These are phyloP conservation scores for Merops nubicus DNA, from an alignment of 2,113 vertebrate genomes.

Conservation along the genomic window DNA sequence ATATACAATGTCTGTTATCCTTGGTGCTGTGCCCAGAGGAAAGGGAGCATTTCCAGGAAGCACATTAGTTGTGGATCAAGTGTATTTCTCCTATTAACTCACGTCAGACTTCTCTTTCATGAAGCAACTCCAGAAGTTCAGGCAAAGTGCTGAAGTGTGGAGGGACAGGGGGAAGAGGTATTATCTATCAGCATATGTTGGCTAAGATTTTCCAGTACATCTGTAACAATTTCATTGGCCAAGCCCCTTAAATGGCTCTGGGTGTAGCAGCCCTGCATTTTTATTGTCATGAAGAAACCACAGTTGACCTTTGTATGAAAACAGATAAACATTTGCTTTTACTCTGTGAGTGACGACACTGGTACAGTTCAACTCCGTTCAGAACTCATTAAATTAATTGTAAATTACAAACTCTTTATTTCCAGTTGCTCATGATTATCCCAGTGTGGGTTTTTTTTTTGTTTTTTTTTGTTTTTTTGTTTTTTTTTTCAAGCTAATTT, in stretches of 20 bases:
- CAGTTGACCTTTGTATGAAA: neutral
- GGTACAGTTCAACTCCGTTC: neutral
- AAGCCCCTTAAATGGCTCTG: neutral
- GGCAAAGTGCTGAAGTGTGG: neutral
- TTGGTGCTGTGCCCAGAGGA: neutral
- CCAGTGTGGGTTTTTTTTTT: too few species aligned
- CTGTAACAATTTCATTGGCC: neutral
- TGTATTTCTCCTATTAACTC: neutral
- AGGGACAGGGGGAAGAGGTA: neutral
- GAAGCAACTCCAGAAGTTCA: neutral
- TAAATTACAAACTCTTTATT: neutral
- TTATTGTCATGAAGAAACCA: neutral
- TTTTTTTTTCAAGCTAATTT: neutral
- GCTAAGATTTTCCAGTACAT: neutral
- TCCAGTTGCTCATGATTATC: neutral
- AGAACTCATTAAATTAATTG: neutral
- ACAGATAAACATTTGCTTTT: neutral
- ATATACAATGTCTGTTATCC: neutral
- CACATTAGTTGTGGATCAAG: accelerated
- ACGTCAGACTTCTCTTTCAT: neutral
- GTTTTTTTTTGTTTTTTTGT: too few species aligned
- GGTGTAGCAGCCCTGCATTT: neutral
- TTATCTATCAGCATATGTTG: neutral
- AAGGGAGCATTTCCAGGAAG: neutral
- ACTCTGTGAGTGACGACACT: neutral